Base-by-base conservation (phyloP, 2,797 vertebrate species). In the Aulostomus chinensis region DNA sequence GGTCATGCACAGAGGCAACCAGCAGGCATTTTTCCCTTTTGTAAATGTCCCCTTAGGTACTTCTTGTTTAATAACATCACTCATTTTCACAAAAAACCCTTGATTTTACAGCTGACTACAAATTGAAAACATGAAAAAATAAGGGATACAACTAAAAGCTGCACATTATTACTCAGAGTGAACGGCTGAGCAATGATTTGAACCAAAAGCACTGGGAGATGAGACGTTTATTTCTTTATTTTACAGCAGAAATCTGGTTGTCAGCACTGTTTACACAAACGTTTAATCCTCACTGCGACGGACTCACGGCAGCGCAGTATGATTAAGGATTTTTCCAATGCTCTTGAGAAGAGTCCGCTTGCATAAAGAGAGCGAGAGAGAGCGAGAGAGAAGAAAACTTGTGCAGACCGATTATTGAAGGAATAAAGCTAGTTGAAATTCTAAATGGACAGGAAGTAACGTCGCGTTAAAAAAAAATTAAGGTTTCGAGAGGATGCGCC, bases 1-100 rank as follows among this genome's bases (percentile, higher is more conserved):
- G 72, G 81, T 89, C 87, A 88, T 87, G 86, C 86, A 84, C 72
- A 82, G 67, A 86, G 87, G 88, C 84, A 86, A 89, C 88, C 83
- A 85, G 81, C 86, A 91, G 86, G 86, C 66, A 74, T 86, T 80
- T 80, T 76, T 58, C 83, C 88, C 83, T 79, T 89, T 91, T 80
- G 45, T 62, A 76, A 76, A 76, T 78, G 63, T 73, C 60, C 59
- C 61, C 41, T 12, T 69, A 52, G 55, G 75, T 66, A 78, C 68
- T 69, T 66, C 8, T 67, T 50, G 13, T 58, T 68, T 53, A 61
- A 72, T 47, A 76, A 64, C 43, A 53, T 66, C 54, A 64, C 58
- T 86, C 58, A 74, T 71, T 86, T 61, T 37, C 74, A 77, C 54
- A 83, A 55, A 78, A 57, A 43, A 25, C 9, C 52, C 58, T 76